Evolutionary conservation across 1,140 invertebrate species (phyloP).

Genomic region (Cecropterus lyciades): DNA sequence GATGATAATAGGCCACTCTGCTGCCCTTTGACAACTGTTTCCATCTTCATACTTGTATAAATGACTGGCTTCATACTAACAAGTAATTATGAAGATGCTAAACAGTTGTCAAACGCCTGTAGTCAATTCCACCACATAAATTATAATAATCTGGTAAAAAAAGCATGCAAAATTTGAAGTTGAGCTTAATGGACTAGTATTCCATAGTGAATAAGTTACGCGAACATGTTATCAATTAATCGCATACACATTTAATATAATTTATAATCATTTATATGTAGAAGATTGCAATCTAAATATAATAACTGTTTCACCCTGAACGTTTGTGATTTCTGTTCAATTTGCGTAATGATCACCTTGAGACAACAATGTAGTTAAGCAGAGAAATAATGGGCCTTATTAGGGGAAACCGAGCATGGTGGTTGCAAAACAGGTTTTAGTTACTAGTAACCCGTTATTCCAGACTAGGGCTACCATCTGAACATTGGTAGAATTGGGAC

Average conservation of each 20-base stretch:
- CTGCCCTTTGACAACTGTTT: too few relatives aligned
- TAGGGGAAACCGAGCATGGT: constrained; percentile 12
- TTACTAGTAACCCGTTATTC: constrained; percentile 10
- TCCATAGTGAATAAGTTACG: too few relatives aligned
- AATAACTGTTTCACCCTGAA: neutral
- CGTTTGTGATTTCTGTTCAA: neutral
- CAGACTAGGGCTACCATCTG: neutral
- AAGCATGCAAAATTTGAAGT: too few relatives aligned
- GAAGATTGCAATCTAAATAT: neutral
- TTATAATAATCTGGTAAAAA: too few relatives aligned
- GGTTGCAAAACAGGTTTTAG: constrained; percentile 14
- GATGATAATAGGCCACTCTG: too few relatives aligned
- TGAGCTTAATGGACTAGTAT: too few relatives aligned
- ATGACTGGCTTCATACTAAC: too few relatives aligned
- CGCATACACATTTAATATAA: neutral
- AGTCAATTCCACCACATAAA: too few relatives aligned
- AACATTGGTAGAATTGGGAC: neutral
- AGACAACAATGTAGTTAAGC: constrained; percentile 2
- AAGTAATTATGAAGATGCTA: too few relatives aligned
- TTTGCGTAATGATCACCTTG: neutral
- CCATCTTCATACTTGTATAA: too few relatives aligned
- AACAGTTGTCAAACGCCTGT: too few relatives aligned
- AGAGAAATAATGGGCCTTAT: neutral
- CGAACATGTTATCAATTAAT: too few relatives aligned
- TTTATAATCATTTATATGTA: neutral